phyloP scores from a whole-genome alignment of 2,113 vertebrate species.

The Rhabdomys dilectus region DNA sequence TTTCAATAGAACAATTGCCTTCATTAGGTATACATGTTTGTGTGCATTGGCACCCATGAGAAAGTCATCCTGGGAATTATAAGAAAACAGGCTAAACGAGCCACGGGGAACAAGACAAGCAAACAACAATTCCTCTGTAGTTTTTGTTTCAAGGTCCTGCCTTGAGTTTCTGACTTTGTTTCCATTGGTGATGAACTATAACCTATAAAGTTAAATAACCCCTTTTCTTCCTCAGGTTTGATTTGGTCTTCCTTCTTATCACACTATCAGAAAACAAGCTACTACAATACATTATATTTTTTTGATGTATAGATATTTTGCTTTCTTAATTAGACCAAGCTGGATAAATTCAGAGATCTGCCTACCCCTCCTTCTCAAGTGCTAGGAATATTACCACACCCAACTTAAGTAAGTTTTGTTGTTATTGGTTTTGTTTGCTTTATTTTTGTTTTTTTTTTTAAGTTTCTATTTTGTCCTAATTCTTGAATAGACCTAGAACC shows the following conservation, averaged over 20 bases:
- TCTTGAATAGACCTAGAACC: not conserved
- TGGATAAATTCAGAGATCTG: not conserved
- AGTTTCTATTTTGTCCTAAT: not conserved
- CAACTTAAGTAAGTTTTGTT: not conserved
- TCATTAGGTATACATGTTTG: too few relatives aligned
- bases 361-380: not conserved
- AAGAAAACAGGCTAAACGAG: not conserved
- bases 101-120: not conserved
- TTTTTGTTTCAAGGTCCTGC: not conserved
- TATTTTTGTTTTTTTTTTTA: not conserved
- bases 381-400: not conserved
- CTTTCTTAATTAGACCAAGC: not conserved
- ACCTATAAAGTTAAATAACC: not conserved
- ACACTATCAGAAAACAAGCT: not conserved
- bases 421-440: too few relatives aligned
- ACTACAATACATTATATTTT: not conserved
- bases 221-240: not conserved
- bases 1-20: not conserved
- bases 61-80: not conserved
- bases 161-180: not conserved
- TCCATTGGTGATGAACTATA: not conserved
- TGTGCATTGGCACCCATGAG: not conserved
- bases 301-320: not conserved
- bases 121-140: not conserved
- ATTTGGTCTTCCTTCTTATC: not conserved